Conservation (phyloP, 2,113 vertebrate species). For the Ciconia stormi region DNA sequence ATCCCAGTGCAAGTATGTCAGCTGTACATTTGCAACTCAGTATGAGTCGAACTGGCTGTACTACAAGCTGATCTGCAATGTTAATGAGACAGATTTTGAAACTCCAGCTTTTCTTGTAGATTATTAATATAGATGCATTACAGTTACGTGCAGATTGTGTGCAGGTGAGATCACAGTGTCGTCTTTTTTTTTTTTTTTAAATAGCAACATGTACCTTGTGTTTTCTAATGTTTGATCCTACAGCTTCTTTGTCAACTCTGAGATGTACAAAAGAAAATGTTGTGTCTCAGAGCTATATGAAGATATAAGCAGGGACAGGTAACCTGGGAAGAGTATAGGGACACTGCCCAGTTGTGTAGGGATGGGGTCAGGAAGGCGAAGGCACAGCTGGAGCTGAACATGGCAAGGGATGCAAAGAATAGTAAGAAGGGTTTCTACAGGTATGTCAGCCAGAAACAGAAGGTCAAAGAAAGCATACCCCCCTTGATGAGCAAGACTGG, state of each 20-base stretch:
- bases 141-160: background rate
- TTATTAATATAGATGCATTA: background rate
- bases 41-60: background rate
- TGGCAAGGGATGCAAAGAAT: too few relatives aligned
- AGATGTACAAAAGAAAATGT: background rate
- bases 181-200: background rate
- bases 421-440: too few relatives aligned
- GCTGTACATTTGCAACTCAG: background rate
- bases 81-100: background rate
- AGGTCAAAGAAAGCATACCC: too few relatives aligned
- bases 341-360: too few relatives aligned
- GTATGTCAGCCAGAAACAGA: too few relatives aligned
- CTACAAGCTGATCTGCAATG: background rate
- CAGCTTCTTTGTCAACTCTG: background rate
- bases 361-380: too few relatives aligned
- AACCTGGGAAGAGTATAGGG: too few relatives aligned
- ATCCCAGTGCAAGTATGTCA: background rate
- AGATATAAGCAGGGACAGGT: background rate
- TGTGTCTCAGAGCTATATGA: background rate
- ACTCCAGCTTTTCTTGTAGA: background rate
- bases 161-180: background rate
- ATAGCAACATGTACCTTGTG: background rate
- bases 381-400: too few relatives aligned
- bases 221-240: background rate
- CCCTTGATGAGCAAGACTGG: too few relatives aligned